Base-by-base conservation (phyloP, 2,888 invertebrate genomes). In the Pseudococcus jackbeardsleyi region DNA sequence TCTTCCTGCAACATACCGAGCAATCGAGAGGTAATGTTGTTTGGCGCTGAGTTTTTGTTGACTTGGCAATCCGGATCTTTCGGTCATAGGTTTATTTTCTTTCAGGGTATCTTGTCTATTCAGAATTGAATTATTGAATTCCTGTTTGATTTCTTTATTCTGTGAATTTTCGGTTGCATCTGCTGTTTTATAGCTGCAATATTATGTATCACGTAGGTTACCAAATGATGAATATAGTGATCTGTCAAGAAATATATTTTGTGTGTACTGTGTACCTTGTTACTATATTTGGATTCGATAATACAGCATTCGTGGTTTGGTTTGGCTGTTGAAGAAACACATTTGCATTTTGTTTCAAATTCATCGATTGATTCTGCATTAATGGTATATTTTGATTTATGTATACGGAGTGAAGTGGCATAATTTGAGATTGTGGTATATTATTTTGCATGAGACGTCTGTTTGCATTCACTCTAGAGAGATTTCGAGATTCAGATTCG, bases 1-100 rank as follows among this genome's bases (percentile, higher is more conserved):
- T 91, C 93, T 92, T 89, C 96, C 96, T 89, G 96, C 95, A 90
- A 96, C 94, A 92, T 96, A 96, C 91, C 96, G 93, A 90, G 96
- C 94, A 89, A 96, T 95, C 90, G 94, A 94, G 89, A 96, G 92
- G 92, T 96, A 96, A 89, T 95, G 95, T 90, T 95, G 95, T 90
- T 96, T 96, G 4, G 94, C 95, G 89, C 93, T 92, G 64, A 91
- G 89, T 89, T 91, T 91, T 86, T 90, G 90, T 86, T 91, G 91
- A 59, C 90, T 90, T 89, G 85, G 90, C 90, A 91, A 91, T 91
- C 89, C 85, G 42, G 72, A 87, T 90, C 91, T 84, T 90, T 89
- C 89, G 6, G 68, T 59, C 89, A 46, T 89, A 12, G 84, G 86
- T 50, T 89, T 89, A 84, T 3, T 89, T 86, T 77, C 89, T 89